Evolutionary conservation across 2,797 vertebrate species (phyloP), one percentile per base, ranked within the genome.

Genomic region (Stomatorhinus walkeri): DNA sequence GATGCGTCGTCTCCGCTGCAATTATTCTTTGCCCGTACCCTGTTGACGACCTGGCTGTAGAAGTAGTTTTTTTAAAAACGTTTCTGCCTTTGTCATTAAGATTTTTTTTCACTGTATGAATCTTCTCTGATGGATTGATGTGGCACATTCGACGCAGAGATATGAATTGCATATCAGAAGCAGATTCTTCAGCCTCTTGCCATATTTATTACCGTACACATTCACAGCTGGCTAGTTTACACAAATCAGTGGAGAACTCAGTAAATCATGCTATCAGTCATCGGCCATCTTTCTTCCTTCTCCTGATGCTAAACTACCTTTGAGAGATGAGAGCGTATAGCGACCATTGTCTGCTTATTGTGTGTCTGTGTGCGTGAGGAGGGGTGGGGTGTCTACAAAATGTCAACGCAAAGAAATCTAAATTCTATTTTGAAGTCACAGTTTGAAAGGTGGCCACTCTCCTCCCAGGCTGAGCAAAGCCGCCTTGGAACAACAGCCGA

Each of bases 321-420:
- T 92, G 91, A 91, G 91, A 91, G 88, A 88, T 90, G 90, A 93
- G 94, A 93, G 91, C 91, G 81, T 51, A 93, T 91, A 92, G 93
- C 93, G 93, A 94, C 48, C 89, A 85, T 89, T 95, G 93, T 95
- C 92, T 93, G 90, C 89, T 87, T 54, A 89, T 91, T 90, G 90
- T 88, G 89, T 93, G 92, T n/a, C 1, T 72, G 1, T 72, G 28
- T 68, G 92, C 90, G 91, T 92, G 92, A 92, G 91, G 89, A 89
- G 90, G 91, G 92, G 92, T 92, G 51, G 16, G 92, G 89, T 90
- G 91, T 40, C 6, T n/a, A 9, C 8, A 91, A 91, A 90, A 89
- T 94, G 94, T 94, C 94, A 95, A 93, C 91, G 91, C 88, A 46
- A 91, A 90, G 92, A 94, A 93, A 95, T 94, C 93, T 95, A 92